A percentile compares a stretch with the other conserved stretches of the same genome.
Conservation (phyloP, 2,113 vertebrate species). For the Macheiramphus alcinus region DNA sequence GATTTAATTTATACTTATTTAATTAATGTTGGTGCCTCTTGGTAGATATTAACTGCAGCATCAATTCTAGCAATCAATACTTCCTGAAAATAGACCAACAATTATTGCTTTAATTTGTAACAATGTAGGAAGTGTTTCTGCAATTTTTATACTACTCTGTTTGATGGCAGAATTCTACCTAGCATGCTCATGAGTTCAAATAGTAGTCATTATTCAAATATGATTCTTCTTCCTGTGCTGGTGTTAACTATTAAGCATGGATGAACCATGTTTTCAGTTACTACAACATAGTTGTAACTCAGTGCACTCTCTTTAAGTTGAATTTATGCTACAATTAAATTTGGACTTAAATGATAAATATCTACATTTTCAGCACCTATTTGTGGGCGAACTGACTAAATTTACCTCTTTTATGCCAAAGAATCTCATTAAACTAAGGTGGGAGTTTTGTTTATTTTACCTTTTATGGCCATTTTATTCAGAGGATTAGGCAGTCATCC, state of each 20-base stretch:
- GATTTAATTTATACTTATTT: neutral
- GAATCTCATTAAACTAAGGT: neutral
- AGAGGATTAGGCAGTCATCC: neutral
- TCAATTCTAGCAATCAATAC: neutral
- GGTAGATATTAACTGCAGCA: neutral
- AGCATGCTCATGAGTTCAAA: neutral
- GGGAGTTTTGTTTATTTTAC: slow-evolving; percentile 15
- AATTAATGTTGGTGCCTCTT: neutral
- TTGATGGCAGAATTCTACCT: neutral
- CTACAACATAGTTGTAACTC: neutral
- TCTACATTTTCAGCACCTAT: neutral
- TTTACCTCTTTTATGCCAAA: neutral
- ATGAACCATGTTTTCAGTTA: neutral
- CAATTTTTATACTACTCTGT: neutral
- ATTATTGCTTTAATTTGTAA: neutral
- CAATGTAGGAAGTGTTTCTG: neutral
- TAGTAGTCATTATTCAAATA: neutral
- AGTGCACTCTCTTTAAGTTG: neutral
- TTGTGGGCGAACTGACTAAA: neutral
- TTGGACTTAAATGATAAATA: neutral
- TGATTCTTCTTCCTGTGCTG: neutral
- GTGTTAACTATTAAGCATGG: neutral
- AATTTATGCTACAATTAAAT: neutral
- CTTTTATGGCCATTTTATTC: neutral
- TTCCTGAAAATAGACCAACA: neutral